Evolutionary conservation across 2,797 vertebrate species (phyloP), one percentile per base, ranked within the genome.

Genomic region (Agapornis canus): DNA sequence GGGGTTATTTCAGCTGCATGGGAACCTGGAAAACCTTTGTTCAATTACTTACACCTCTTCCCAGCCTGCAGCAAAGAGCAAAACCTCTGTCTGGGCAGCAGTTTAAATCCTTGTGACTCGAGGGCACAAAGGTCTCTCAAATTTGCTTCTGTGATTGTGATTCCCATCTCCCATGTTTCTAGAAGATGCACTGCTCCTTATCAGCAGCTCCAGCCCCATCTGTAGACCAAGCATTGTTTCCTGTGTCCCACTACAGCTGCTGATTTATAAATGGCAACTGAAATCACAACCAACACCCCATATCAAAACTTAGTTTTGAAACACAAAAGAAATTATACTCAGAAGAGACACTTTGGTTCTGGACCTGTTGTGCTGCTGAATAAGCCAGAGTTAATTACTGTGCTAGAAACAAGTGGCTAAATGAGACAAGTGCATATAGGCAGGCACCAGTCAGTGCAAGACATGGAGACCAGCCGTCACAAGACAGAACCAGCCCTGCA

Each of bases 311-410:
- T 2, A 13, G n/a, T 0, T 68, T 37, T 14, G 1, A 22, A 54
- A 19, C 40, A 4, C 0, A 4, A 26, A 7, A 27, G 12, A 35
- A 42, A 31, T 1, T 8, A 21, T 22, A 18, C 64, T 52, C 42
- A 9, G 27, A 3, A 37, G 8, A 40, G 31, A 40, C 17, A 9
- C 13, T 10, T 29, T 1, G 17, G 9, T 8, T 40, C 52, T 47
- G 40, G 45, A 65, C 21, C 40, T 20, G 60, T 51, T 37, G 48
- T 12, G 4, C 20, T n/a, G 66, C n/a, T 42, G 31, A 32, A 4
- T 1, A 9, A 59, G 2, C 26, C 26, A 0, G 0, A 43, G 39
- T 26, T 32, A 13, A 60, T 42, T 10, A 11, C 25, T 48, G 13
- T 17, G 12, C 29, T 39, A 49, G 52, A 56, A 57, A n/a, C 5